Conservation (phyloP, 2,888 invertebrate species). For the Metalampra italica region DNA sequence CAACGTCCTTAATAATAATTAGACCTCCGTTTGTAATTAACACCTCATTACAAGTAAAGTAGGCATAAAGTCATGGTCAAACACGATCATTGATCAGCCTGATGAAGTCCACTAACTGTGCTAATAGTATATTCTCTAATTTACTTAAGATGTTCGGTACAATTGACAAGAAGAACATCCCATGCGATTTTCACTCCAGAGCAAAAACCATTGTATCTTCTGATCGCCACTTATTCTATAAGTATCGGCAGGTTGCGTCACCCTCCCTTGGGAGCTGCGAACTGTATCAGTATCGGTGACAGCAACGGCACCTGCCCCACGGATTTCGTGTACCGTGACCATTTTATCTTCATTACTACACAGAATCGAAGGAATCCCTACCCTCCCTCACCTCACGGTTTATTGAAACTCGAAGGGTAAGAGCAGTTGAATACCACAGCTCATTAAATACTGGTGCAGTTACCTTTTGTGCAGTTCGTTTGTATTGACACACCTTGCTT, state of each 20-base stretch:
- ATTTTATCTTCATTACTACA: slow-evolving; percentile 54
- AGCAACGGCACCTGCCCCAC: slow-evolving; percentile 48
- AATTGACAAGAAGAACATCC: no score
- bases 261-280: slow-evolving; percentile 26
- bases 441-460: neutral
- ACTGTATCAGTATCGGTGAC: slow-evolving; percentile 39
- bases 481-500: slow-evolving; percentile 45
- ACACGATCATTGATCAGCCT: no score
- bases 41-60: no score
- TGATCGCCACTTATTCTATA: slow-evolving; percentile 9
- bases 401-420: neutral
- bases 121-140: no score
- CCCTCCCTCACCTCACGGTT: neutral
- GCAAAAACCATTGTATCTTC: neutral
- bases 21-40: no score
- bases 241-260: slow-evolving; percentile 13
- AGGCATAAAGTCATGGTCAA: no score
- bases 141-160: no score
- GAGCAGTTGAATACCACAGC: neutral
- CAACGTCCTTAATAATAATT: no score
- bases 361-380: neutral
- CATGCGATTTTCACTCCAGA: no score
- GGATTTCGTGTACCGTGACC: slow-evolving; percentile 42
- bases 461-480: slow-evolving; percentile 30
- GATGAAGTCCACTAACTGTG: no score